Evolutionary conservation across 2,797 vertebrate species (phyloP), one percentile per base, ranked within the genome.

Genomic region (Argentina silus): DNA sequence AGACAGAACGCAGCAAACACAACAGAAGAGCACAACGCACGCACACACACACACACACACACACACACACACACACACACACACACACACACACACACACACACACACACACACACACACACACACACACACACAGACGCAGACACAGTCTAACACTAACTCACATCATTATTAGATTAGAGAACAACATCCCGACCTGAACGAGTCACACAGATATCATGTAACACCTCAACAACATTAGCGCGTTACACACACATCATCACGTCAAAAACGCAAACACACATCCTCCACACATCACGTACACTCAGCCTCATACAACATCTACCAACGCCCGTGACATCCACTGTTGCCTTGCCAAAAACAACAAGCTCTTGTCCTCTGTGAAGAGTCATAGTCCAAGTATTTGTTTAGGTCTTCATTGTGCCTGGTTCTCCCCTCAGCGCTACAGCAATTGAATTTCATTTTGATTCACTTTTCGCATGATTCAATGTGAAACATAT

Each of bases 121-220:
- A 61, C 15, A 75, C 14, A 27, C 12, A 21, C 15, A 12, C 36
- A 47, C 70, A 71, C 69, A 79, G 2, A 42, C 67, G 55, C 19
- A n/a, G 53, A 42, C 17, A 7, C 55, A 56, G 27, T 36, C 27
- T 36, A 36, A 23, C 56, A 12, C 56, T 9, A 17, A 21, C 56
- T 23, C 56, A 9, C 27, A 36, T n/a, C n/a, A 23, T 21, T 21
- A 19, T 17, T 19, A 21, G 70, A 62, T 75, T 42, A 43, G 53
- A 72, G 56, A 19, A 9, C 17, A 21, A 19, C 69, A 81, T 70
- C 42, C 27, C 27, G 27, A 36, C 27, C 27, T 36, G 27, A 43
- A 19, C 62, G 75, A 67, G 64, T 78, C 80, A 80, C 72, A 1
- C 76, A 86, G 79, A 74, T 7, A 81, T 82, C 77, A 81, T 36